Base-by-base conservation (phyloP, 2,888 invertebrate genomes). In the Neoascia interrupta region DNA sequence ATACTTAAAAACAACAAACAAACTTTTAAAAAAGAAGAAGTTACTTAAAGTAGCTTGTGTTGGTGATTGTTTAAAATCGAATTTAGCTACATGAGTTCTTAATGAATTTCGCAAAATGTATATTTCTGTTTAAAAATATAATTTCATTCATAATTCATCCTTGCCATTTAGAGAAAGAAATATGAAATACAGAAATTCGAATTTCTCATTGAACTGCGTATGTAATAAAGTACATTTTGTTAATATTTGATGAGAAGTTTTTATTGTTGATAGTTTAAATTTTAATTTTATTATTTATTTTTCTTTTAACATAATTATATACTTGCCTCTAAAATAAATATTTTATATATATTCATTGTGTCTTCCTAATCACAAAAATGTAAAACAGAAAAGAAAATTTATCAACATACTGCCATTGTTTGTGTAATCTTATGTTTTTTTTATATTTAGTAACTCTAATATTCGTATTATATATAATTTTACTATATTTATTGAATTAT, bases 371-470 rank as follows among this genome's bases (percentile, higher is more conserved):
- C 58, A 54, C 39, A 64, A 51, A 76, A 51, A 23, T 49, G 6
- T 36, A 36, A 36, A 21, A 16, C 3, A 18, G 43, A 41, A 61
- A 68, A 45, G 13, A 28, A 56, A 47, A 34, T 34, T 26, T 5
- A 56, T 72, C 58, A 64, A 72, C 47, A 60, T 76, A 76, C 76
- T 76, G 76, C 76, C 76, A 76, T 76, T 76, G 75, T 70, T 72
- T 76, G 76, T 76, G 76, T 76, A 72, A 76, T 76, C 16, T 47
- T 39, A 31, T 63, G 54, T 4, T 31, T 41, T 61, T 69, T 54
- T 43, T 60, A 36, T 53, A 26, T 41, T 26, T n/a, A n/a, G 13
- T 19, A 15, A 28, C n/a, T 10, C 28, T 11, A 11, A 19, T 41
- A 41, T 23, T 28, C 21, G 16, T 31, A 47, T 49, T 43, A 15